Evolutionary conservation across 2,797 vertebrate species (phyloP), one percentile per base, ranked within the genome.

Genomic region (Eulemur rubriventer): DNA sequence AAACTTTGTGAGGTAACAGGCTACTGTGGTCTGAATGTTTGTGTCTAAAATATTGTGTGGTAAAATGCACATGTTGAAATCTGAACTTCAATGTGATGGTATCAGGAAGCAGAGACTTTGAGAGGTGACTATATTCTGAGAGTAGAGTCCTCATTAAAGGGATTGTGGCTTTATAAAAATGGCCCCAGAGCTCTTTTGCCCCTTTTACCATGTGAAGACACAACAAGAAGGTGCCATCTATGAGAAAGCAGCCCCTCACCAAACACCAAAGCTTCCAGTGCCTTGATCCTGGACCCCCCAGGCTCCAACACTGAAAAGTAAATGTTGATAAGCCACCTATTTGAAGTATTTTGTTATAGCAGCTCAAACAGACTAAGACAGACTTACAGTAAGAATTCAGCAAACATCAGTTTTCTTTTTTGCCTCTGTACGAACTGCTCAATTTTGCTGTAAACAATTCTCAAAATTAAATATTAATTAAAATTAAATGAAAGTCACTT

Each of bases 401-500:
- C 4, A 91, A 48, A 18, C 17, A 43, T 55, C 2, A 1, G 7
- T 50, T 72, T 75, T 67, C 18, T 28, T 7, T 65, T 38, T 48
- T 17, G 35, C 14, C 3, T 63, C 65, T 75, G 28, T 61, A 38
- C 2, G 16, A 16, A 33, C 18, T 61, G 3, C 12, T 79, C 50
- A 46, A 1, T 33, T 95, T 72, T 87, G 20, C 17, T 41, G 0
- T 52, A 75, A 94, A 57, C 7, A 48, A 16, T 16, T 75, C 57
- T 86, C 46, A 87, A 76, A 81, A 38, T 88, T 61, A 81, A 88
- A 92, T 81, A 38, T n/a, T 35, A 14, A 38, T 79, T 50, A 67
- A 76, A 85, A 41, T 43, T 73, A 92, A 84, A 91, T 18, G 6
- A 3, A 46, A 63, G 22, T 48, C 2, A 0, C 0, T 2, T 86